These are phyloP conservation scores for Microplitis manilae DNA, from an alignment of 2,888 invertebrate species.

Conservation along the genomic window DNA sequence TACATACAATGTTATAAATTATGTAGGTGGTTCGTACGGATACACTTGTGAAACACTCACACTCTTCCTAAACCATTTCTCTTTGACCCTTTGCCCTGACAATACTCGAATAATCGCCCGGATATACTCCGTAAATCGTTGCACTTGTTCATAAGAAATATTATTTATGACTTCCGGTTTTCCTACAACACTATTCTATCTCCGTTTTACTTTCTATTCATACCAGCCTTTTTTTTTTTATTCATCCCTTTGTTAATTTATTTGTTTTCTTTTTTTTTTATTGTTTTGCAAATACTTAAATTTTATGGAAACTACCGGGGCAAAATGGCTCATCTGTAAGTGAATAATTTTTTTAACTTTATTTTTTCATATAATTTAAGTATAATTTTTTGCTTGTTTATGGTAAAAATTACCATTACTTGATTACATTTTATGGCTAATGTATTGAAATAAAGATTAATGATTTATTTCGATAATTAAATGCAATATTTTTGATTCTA, in stretches of 20 bases:
- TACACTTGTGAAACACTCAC: constrained; percentile 45
- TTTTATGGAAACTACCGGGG: too few species aligned
- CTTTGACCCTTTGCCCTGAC: constrained; percentile 33
- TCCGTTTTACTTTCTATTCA: constrained; percentile 33
- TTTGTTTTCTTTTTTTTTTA: neutral
- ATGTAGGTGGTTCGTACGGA: constrained; percentile 54
- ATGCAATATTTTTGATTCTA: too few species aligned
- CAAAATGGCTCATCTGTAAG: too few species aligned
- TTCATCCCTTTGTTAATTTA: neutral
- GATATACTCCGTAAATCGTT: constrained; percentile 56
- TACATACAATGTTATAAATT: constrained; percentile 56
- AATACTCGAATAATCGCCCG: constrained; percentile 53
- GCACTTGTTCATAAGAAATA: constrained; percentile 52
- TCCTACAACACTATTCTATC: constrained; percentile 10
- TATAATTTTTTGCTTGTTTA: too few species aligned
- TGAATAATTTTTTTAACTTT: too few species aligned
- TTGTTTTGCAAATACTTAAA: neutral
- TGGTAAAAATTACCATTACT: too few species aligned
- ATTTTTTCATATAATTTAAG: too few species aligned
- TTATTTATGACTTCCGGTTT: constrained; percentile 49
- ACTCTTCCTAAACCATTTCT: constrained; percentile 37
- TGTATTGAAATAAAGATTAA: too few species aligned
- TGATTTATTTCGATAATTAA: too few species aligned
- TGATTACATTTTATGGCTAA: too few species aligned
- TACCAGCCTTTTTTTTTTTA: neutral